Evolutionary conservation across 2,113 vertebrate genomes (phyloP).

Genomic region (Proteles cristata): DNA sequence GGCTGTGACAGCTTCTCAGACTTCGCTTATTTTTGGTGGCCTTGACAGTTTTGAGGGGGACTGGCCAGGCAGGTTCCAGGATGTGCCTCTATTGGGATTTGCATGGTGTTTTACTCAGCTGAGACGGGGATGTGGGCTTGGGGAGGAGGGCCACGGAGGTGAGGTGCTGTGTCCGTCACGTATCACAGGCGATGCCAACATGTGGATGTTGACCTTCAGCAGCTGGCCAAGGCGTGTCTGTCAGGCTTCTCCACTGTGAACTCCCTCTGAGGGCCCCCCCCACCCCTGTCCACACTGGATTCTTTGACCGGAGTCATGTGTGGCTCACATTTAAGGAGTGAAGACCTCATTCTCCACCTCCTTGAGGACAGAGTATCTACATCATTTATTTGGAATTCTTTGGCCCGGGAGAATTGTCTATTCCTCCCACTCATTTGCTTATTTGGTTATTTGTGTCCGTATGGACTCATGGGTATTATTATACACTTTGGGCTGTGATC

Average conservation of each 20-base stretch:
- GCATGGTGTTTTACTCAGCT: neutral
- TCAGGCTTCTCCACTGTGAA: rapidly evolving
- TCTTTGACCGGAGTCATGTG: neutral
- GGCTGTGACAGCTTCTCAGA: neutral
- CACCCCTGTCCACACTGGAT: rapidly evolving
- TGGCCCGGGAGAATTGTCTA: rapidly evolving
- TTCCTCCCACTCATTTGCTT: rapidly evolving
- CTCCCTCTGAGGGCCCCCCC: rapidly evolving
- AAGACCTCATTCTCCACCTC: rapidly evolving
- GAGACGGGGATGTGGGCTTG: rapidly evolving
- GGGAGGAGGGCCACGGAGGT: neutral
- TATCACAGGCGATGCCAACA: rapidly evolving
- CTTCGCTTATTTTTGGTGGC: rapidly evolving
- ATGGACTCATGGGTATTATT: rapidly evolving
- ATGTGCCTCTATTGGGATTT: rapidly evolving
- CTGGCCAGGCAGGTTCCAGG: rapidly evolving
- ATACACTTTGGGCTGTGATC: rapidly evolving
- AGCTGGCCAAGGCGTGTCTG: rapidly evolving
- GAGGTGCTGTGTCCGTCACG: rapidly evolving
- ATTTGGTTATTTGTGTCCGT: rapidly evolving
- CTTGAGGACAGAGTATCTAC: neutral
- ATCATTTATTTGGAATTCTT: no score
- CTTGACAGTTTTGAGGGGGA: neutral
- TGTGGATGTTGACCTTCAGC: rapidly evolving
- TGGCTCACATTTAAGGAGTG: neutral